phyloP scores from a whole-genome alignment of 2,888 invertebrate species.

The Busseola fusca region DNA sequence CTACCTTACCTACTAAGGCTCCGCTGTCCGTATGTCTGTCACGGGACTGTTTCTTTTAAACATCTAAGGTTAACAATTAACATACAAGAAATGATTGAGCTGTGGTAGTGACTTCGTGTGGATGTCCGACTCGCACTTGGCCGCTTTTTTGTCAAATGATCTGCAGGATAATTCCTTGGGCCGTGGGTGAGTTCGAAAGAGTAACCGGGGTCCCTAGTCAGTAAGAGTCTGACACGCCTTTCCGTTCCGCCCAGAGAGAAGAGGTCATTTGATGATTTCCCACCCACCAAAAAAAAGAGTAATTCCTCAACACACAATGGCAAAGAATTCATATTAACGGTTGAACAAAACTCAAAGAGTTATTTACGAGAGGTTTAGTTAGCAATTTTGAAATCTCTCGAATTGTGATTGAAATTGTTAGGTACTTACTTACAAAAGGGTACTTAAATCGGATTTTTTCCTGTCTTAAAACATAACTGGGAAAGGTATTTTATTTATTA shows the following conservation, averaged over 20 bases:
- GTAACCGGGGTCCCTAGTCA: too few relatives aligned
- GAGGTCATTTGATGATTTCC: too few relatives aligned
- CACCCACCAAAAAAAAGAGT: too few relatives aligned
- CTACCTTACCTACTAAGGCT: neutral
- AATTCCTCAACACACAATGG: too few relatives aligned
- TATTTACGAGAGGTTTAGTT: too few relatives aligned
- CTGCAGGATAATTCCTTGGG: too few relatives aligned
- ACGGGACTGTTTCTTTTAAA: neutral
- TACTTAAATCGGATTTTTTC: neutral
- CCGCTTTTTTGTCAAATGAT: neutral
- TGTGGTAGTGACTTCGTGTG: too few relatives aligned
- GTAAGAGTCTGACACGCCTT: too few relatives aligned
- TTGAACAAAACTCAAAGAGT: neutral
- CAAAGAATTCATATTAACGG: neutral
- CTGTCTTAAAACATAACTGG: neutral
- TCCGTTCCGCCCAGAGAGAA: too few relatives aligned
- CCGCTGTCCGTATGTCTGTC: neutral
- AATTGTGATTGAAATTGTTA: neutral
- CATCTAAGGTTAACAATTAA: neutral
- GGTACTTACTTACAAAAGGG: neutral
- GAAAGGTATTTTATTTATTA: neutral
- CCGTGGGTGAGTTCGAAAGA: too few relatives aligned
- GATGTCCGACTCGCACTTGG: too few relatives aligned
- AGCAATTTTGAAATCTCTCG: neutral
- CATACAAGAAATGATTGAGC: neutral